phyloP scores from a whole-genome alignment of 2,888 invertebrate species.

The Dysmachus trigonus region DNA sequence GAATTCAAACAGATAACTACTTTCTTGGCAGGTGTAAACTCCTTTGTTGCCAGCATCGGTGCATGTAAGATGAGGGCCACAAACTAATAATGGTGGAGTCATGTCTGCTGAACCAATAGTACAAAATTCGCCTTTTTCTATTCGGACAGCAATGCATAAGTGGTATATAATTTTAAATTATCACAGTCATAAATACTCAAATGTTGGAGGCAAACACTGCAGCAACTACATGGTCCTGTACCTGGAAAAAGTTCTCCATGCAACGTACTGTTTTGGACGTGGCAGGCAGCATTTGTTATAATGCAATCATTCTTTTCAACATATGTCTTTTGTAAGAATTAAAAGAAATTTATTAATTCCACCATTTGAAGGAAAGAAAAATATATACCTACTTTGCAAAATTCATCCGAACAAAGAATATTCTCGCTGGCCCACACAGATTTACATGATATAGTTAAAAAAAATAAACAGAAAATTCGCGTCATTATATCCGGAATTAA shows the following conservation, averaged over 20 bases:
- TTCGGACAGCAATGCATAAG: conserved; percentile 46
- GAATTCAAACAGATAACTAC: conserved; percentile 60
- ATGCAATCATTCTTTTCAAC: conserved; percentile 60
- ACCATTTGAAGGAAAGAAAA: background rate
- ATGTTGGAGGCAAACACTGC: conserved; percentile 55
- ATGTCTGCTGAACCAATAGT: conserved; percentile 67
- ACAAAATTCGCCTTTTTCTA: conserved; percentile 68
- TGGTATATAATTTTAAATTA: background rate
- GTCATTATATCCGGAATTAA: background rate
- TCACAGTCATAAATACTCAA: background rate
- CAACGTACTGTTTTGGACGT: conserved; percentile 68
- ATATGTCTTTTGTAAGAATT: conserved; percentile 53
- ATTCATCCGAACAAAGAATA: conserved; percentile 62
- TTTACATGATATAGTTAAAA: background rate
- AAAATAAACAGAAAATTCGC: background rate
- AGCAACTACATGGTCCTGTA: conserved; percentile 72
- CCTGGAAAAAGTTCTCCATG: conserved; percentile 68
- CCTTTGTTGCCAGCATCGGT: background rate
- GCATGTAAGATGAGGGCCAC: conserved; percentile 65
- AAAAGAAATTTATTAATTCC: conserved; percentile 46
- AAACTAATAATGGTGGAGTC: conserved; percentile 68
- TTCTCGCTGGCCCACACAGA: conserved; percentile 48
- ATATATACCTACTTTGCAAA: conserved; percentile 59
- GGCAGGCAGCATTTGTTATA: conserved; percentile 64
- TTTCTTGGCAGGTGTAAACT: conserved; percentile 65